Evolutionary conservation across 1,140 invertebrate genomes (phyloP).

Genomic region (Muscidifurax raptorellus): DNA sequence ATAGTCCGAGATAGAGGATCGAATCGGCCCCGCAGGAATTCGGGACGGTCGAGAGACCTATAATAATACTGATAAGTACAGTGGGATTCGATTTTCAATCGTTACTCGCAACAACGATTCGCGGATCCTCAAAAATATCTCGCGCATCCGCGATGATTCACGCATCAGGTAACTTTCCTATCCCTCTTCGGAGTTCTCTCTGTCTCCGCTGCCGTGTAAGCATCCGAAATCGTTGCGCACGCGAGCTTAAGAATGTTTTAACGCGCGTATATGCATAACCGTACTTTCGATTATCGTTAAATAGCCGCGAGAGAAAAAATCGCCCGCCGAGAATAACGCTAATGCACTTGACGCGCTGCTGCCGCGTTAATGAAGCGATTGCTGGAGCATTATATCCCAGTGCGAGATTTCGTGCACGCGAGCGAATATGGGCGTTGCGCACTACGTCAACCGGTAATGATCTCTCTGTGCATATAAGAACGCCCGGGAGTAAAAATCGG

Average conservation of each 20-base stretch:
- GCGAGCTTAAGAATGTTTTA: background rate
- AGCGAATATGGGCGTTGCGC: slow-evolving; percentile 54
- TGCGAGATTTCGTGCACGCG: slow-evolving; percentile 34
- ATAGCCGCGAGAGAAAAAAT: background rate
- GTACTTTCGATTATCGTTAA: slow-evolving; percentile 50
- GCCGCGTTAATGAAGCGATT: slow-evolving; percentile 35
- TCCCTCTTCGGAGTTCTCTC: background rate
- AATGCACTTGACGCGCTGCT: slow-evolving; percentile 33
- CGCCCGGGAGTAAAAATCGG: slow-evolving; percentile 3
- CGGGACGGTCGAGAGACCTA: background rate
- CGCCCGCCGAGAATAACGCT: background rate
- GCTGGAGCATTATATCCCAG: slow-evolving; percentile 24
- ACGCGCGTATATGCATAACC: slow-evolving; percentile 17
- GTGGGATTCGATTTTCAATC: background rate
- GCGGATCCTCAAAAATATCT: background rate
- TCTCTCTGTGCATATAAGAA: background rate
- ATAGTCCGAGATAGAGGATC: background rate
- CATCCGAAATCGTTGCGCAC: background rate
- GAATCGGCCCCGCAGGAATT: background rate
- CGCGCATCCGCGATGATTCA: slow-evolving; percentile 1
- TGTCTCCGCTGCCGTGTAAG: too few relatives aligned
- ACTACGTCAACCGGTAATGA: slow-evolving; percentile 34
- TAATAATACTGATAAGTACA: background rate
- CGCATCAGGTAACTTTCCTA: slow-evolving; percentile 17
- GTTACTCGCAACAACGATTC: too few relatives aligned